Base-by-base conservation (phyloP, 2,113 vertebrate species). In the Silurus glanis region DNA sequence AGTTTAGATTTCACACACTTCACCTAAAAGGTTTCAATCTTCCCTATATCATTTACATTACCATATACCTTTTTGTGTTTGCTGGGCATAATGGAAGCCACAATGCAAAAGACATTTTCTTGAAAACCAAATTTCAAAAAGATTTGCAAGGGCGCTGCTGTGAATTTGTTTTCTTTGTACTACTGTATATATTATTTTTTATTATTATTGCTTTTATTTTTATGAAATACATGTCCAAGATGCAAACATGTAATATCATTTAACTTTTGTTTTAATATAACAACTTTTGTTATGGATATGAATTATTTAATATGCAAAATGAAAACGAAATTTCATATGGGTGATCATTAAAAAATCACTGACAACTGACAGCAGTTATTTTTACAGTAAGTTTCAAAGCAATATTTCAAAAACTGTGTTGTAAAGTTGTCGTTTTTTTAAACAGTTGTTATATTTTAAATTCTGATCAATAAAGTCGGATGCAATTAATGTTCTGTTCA, bases 1-100 rank as follows among this genome's bases (percentile, higher is more conserved):
- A 17, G 19, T 66, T 67, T 49, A 5, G 14, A 56, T 72, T 83
- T 72, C n/a, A 84, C n/a, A 75, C 9, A 75, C 55, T 25, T 84
- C 3, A 61, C 12, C 9, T 61, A 2, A 71, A 56, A 71, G 12
- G 13, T 28, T 62, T 66, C 13, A 17, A 5, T 71, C 28, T 71
- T 13, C 6, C 71, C 69, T 9, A 28, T n/a, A 61, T 17, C 21
- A n/a, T n/a, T 17, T 74, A 61, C 37, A 19, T 17, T 37, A 72
- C 9, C 21, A 74, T 51, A 51, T 6, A 75, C 8, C 37, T 25
- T 64, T 61, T 47, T 16, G 23, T 19, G 45, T 13, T 62, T 49
- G 23, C 71, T 75, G 37, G 37, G 37, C 37, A 37, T 72, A 47
- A 47, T 9, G 45, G 4, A n/a, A n/a, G 47, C 47, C 5, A 75